Evolutionary conservation across 2,888 invertebrate genomes (phyloP).

Genomic region (Drosophila mulleri): DNA sequence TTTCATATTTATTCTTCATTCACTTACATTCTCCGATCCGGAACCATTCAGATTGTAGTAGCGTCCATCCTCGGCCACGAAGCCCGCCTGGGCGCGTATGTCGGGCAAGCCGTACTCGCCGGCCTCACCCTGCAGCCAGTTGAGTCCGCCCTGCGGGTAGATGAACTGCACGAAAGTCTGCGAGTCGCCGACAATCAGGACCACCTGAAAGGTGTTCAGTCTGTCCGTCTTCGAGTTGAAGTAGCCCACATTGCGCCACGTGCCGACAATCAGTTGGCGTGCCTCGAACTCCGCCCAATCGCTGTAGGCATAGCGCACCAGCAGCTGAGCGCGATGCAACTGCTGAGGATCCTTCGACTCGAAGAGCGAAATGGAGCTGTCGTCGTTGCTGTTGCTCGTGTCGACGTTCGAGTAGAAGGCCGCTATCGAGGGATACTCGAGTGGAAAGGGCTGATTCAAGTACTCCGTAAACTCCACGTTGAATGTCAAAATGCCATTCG

Average conservation of each 20-base stretch:
- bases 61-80: conserved; percentile 93
- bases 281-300: conserved; percentile 91
- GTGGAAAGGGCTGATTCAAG: conserved; percentile 94
- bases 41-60: conserved; percentile 92
- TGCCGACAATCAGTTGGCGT: conserved; percentile 92
- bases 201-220: conserved; percentile 94
- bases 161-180: conserved; percentile 94
- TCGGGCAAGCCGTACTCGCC: conserved; percentile 93
- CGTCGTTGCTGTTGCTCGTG: conserved; percentile 86
- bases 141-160: conserved; percentile 94
- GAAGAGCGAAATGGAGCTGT: conserved; percentile 91
- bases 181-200: conserved; percentile 78
- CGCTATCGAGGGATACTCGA: conserved; percentile 95
- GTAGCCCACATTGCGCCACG: conserved; percentile 95
- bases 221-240: conserved; percentile 88
- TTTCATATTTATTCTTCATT: too few relatives aligned
- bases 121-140: conserved; percentile 95
- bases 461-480: conserved; percentile 94
- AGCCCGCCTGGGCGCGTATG: conserved; percentile 96
- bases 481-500: conserved; percentile 95
- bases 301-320: conserved; percentile 90
- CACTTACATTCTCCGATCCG: conserved; percentile 93
- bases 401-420: conserved; percentile 97
- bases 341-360: conserved; percentile 88
- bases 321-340: conserved; percentile 89